Evolutionary conservation across 2,113 vertebrate species (phyloP), one percentile per base, ranked within the genome.

Genomic region (Rana temporaria): DNA sequence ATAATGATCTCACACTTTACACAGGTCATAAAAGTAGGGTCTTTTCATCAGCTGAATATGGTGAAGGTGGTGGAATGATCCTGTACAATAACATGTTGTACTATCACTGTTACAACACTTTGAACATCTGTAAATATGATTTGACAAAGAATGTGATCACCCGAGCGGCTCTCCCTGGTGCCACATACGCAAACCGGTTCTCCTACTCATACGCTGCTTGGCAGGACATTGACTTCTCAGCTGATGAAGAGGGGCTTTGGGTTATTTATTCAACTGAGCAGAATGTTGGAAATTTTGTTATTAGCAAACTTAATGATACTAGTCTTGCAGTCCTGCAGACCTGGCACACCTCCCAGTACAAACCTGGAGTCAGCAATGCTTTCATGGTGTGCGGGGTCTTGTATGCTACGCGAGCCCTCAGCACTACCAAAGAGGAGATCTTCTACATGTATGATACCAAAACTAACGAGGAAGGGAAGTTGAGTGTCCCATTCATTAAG

Each of bases 201-300:
- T 96, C 96, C 0, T 97, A 97, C 57, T 95, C 95, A 73, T 90
- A 90, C 11, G 94, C 96, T 0, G 71, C 66, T 1, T 98, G 96
- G 93, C 89, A 97, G 53, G 95, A 95, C 85, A 95, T 55, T 99
- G 96, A 97, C 91, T 42, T 42, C 1, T 2, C 38, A 3, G 38
- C 2, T 42, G 38, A 99, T 83, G 97, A 99, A 89, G 94, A 90
- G 19, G 97, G 38, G 2, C 38, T 42, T 42, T 42, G 38, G 38
- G 38, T 42, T 5, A 42, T 42, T 42, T 42, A 42, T 42, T 42
- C 38, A 2, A 42, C 38, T 42, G 38, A 42, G 38, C 6, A 42
- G 38, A 42, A 42, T 42, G 38, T 1, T 42, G 38, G 38, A 42
- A 42, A 42, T 42, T 4, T 42, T 42, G 38, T 42, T 42, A 42